Conservation (phyloP, 53 echinoderm and acorn worm genomes). For the Mesocentrotus franciscanus region DNA sequence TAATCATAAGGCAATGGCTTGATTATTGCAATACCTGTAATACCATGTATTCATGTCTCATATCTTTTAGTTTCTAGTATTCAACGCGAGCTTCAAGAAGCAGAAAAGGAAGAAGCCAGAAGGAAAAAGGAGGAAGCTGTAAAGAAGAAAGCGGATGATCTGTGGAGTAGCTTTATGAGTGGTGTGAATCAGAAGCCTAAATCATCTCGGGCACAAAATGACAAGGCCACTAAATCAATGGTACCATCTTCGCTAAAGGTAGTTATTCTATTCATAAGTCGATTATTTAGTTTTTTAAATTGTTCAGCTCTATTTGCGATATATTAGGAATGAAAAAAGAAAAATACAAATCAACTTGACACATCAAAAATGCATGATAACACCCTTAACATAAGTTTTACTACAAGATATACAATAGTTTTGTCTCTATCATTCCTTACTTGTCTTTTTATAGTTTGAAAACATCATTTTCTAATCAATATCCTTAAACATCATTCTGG, state of each 20-base stretch:
- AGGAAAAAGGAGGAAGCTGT: constrained; percentile 80
- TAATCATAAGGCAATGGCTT: not conserved
- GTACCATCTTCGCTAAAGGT: constrained; percentile 15
- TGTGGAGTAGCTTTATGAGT: constrained; percentile 94
- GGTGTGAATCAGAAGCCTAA: constrained; percentile 84
- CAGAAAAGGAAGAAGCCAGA: constrained; percentile 68
- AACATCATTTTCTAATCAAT: too few species aligned
- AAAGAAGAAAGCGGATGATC: constrained; percentile 89
- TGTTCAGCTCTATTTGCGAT: not conserved
- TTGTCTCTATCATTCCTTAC: not conserved
- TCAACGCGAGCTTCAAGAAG: constrained; percentile 49
- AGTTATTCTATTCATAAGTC: not conserved
- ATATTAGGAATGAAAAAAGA: not conserved
- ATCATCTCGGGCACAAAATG: constrained; percentile 12
- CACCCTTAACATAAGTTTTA: too few species aligned
- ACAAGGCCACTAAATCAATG: not conserved
- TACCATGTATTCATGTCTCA: not conserved
- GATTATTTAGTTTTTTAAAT: not conserved
- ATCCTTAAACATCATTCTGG: too few species aligned
- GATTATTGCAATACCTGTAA: not conserved
- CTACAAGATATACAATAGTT: not conserved
- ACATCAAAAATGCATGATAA: too few species aligned
- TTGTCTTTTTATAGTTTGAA: not conserved
- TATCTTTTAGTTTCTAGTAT: not conserved
- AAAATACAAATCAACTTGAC: not conserved